Evolutionary conservation across 2,888 invertebrate genomes (phyloP), one percentile per base, ranked within the genome.

Genomic region (Oxyscelio sp.): DNA sequence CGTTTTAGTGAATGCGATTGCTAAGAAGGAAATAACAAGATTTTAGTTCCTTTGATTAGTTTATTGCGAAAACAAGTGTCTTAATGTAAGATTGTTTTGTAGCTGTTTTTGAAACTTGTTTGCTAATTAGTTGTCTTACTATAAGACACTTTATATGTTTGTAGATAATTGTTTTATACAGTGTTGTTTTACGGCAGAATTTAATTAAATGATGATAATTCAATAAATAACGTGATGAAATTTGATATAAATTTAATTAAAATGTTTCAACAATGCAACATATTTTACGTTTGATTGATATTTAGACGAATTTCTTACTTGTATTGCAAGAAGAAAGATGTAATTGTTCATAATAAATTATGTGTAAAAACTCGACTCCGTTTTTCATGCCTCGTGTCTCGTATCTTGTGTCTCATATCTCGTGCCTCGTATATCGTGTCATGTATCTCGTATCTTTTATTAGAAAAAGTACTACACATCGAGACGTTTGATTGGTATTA

Each of bases 1-100:
- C 66, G 66, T 77, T 77, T 48, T 38, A 66, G 13, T 77, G 77
- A 66, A 77, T 77, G 77, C 50, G 34, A n/a, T 31, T 77, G 66
- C 66, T 77, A 58, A 17, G 21, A 43, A 19, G 34, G 27, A 48
- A 56, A 58, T 75, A 48, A 74, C 4, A 59, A 13, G 8, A 31
- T 43, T 38, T 58, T 74, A 74, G 74, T 9, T 43, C 4, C 34
- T 54, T 54, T 63, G 45, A 71, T 6, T 75, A 65, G 65, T 58
- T 65, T 34, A 17, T 48, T 66, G 19, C 15, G n/a, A 45, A 52
- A 21, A 31, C 22, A 45, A 65, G 65, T 75, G 63, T 65, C 65
- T 75, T 65, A 56, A 21, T 21, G 54, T 70, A 19, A 56, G 70
- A 68, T 54, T 43, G 17, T 54, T 68, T 54, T 24, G n/a, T 40